These are phyloP conservation scores for Ophion ventricosus DNA, from an alignment of 2,888 invertebrate genomes.

Conservation along the genomic window DNA sequence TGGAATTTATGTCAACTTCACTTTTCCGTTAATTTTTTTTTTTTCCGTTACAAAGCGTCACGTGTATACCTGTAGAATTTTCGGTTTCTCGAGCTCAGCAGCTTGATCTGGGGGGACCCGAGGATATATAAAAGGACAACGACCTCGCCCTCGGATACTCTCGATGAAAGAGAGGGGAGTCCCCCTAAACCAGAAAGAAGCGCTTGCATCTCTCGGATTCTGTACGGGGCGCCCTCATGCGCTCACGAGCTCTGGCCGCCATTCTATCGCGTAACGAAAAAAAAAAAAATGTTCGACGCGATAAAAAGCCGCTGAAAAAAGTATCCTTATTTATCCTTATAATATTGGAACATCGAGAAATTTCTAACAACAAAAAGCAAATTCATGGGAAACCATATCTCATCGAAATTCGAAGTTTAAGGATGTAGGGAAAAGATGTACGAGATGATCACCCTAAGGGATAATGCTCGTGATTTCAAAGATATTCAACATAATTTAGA, in stretches of 20 bases:
- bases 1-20: background rate
- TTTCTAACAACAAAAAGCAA: no score
- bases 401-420: no score
- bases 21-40: background rate
- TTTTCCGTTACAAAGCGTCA: constrained; percentile 29
- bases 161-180: constrained; percentile 8
- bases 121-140: constrained; percentile 51
- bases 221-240: constrained; percentile 26
- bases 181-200: constrained; percentile 33
- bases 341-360: no score
- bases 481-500: no score
- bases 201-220: constrained; percentile 28
- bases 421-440: no score
- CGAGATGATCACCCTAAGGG: no score
- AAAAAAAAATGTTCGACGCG: background rate
- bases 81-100: background rate
- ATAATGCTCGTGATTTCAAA: no score
- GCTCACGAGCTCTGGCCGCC: background rate
- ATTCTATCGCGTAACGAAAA: background rate
- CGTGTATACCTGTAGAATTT: constrained; percentile 33
- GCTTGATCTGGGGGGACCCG: constrained; percentile 11
- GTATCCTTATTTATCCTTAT: background rate
- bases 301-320: background rate
- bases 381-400: no score
- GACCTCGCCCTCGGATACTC: constrained; percentile 54